Percentiles rank a stretch among this genome's conserved stretches.
These are phyloP conservation scores for Tribolium madens DNA, from an alignment of 1,140 invertebrate genomes.

Conservation along the genomic window DNA sequence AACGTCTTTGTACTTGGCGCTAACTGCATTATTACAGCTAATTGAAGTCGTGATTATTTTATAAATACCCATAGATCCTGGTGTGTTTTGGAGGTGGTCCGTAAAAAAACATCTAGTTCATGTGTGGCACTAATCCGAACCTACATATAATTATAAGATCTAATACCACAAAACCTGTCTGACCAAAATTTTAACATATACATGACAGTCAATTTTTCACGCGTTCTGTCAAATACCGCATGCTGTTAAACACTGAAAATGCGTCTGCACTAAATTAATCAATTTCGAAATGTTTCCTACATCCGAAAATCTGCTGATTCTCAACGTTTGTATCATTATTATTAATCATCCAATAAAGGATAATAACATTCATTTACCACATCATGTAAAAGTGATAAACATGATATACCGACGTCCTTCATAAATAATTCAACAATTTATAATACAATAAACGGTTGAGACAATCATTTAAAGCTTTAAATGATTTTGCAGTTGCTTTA, in stretches of 20 bases:
- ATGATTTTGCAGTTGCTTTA: no score
- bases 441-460: not conserved
- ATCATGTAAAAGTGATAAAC: conserved; percentile 39
- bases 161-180: conserved; percentile 11
- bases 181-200: conserved; percentile 16
- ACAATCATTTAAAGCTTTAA: no score
- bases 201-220: conserved; percentile 32
- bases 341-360: no score
- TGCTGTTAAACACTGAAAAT: not conserved
- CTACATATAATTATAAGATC: not conserved
- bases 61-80: not conserved
- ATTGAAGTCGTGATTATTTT: conserved; percentile 34
- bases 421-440: conserved; percentile 42
- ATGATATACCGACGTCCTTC: conserved; percentile 18
- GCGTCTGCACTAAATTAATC: conserved; percentile 5
- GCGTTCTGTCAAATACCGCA: conserved; percentile 21
- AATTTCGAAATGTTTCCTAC: conserved; percentile 28
- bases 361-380: conserved; percentile 27
- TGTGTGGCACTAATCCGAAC: conserved; percentile 31
- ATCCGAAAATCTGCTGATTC: no score
- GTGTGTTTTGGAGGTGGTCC: conserved; percentile 3
- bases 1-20: conserved; percentile 20
- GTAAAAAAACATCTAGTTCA: conserved; percentile 11
- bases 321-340: no score
- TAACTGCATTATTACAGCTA: conserved; percentile 18